Base-by-base conservation (phyloP, 2,113 vertebrate species). In the Microtus richardsoni region DNA sequence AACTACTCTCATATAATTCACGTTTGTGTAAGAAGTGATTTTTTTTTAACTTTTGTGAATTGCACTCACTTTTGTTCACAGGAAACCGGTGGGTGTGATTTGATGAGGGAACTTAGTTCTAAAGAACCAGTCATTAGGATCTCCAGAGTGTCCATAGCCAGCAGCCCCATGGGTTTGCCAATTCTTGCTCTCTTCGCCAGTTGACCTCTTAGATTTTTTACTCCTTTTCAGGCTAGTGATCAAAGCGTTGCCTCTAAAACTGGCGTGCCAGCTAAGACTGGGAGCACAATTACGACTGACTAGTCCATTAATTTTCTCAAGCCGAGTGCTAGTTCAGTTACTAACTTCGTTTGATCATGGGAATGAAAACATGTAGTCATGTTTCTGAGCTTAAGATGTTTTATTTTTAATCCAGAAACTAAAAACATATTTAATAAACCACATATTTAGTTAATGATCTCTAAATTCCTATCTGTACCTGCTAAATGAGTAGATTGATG, bases 321-420 rank as follows among this genome's bases (percentile, higher is more conserved):
- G 24, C 58, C 80, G 60, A 77, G 86, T 68, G 4, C 96, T 77
- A 70, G 28, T 74, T 89, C 77, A 58, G 52, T 92, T 95, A 79
- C 82, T 78, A 75, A 66, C 90, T 96, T 94, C 83, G 41, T 74
- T 89, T 96, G 49, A 87, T 64, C 52, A 17, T 94, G 70, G 39
- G 54, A 54, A 71, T 89, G 92, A 75, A 39, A 39, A 39, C 52
- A 36, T 41, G 41, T 36, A 75, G n/a, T 26, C 36, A 68, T 90
- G 44, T 84, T 66, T 73, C 39, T 79, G 74, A 95, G 12, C 54
- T 91, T 17, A 2, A 2, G 22, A n/a, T 91, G 39, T 30, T 91
- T 94, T 93, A 52, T 91, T 92, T 82, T 96, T 95, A n/a, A 41
- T 78, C 58, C 83, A 87, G 41, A 85, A 89, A 94, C n/a, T 83